Evolutionary conservation across 2,888 invertebrate species (phyloP).

Genomic region (Agelastica alni): DNA sequence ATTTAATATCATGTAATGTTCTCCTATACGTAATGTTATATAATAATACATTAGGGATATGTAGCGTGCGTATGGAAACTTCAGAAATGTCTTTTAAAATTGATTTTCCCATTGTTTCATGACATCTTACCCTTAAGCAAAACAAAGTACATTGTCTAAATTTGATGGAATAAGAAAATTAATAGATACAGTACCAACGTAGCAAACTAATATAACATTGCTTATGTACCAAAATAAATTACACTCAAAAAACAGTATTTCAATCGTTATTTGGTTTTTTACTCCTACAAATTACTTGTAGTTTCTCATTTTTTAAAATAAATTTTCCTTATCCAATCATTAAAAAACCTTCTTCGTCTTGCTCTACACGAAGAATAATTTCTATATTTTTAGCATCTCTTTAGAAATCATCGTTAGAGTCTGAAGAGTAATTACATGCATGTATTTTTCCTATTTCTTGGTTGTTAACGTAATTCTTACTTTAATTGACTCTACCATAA

Average conservation of each 20-base stretch:
- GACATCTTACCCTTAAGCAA: constrained; percentile 20
- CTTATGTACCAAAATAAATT: not conserved
- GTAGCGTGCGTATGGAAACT: not conserved
- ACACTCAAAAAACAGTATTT: not conserved
- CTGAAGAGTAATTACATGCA: too few species aligned
- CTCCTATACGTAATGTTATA: constrained; percentile 1
- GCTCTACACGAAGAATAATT: too few species aligned
- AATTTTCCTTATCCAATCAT: too few species aligned
- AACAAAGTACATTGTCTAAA: not conserved
- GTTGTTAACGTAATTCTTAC: too few species aligned
- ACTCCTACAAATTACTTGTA: too few species aligned
- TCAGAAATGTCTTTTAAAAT: constrained; percentile 21
- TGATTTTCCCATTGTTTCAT: constrained; percentile 31
- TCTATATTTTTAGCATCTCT: too few species aligned
- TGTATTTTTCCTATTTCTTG: too few species aligned
- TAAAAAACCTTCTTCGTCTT: too few species aligned
- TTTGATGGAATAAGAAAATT: not conserved
- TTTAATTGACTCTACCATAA: too few species aligned
- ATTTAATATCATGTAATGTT: not conserved
- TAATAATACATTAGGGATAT: constrained; percentile 2
- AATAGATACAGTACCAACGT: not conserved
- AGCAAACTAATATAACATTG: not conserved
- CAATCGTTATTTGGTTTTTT: too few species aligned
- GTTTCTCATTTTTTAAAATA: too few species aligned
- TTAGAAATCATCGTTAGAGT: too few species aligned